Percentiles rank a stretch among this genome's conserved stretches.
These are phyloP conservation scores for Neodiprion lecontei DNA, from an alignment of 1,140 invertebrate species.

Conservation along the genomic window DNA sequence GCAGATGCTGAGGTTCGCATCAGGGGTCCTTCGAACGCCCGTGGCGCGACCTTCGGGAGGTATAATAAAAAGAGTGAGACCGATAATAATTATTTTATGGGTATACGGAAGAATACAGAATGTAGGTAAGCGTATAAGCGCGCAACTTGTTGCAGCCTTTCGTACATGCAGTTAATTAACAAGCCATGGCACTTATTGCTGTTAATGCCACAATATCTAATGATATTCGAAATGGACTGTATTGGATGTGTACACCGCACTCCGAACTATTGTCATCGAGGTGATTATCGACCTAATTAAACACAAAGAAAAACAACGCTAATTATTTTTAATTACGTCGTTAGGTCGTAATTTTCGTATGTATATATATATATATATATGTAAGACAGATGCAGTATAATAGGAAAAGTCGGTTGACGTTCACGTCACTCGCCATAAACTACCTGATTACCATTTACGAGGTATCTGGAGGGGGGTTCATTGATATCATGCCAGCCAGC, in stretches of 20 bases:
- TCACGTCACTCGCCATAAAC: background rate
- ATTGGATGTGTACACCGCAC: background rate
- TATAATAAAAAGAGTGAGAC: background rate
- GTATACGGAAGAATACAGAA: background rate
- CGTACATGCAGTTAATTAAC: background rate
- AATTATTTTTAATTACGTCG: background rate
- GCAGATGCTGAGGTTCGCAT: background rate
- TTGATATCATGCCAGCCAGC: no score
- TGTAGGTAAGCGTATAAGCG: background rate
- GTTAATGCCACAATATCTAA: background rate
- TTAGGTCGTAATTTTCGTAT: background rate
- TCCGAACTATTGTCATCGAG: background rate
- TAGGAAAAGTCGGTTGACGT: background rate
- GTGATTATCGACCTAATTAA: slow-evolving; percentile 1
- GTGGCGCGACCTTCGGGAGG: background rate
- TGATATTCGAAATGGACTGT: background rate
- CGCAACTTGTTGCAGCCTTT: background rate
- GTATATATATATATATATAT: background rate
- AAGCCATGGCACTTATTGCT: background rate
- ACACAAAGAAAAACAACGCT: background rate
- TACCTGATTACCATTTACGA: background rate
- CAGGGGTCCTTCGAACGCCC: background rate
- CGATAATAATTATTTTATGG: background rate
- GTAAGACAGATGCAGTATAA: no score
- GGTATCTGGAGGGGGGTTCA: no score